Percentiles rank a stretch among this genome's conserved stretches.
These are phyloP conservation scores for Egretta garzetta DNA, from an alignment of 2,113 vertebrate species.

Conservation along the genomic window DNA sequence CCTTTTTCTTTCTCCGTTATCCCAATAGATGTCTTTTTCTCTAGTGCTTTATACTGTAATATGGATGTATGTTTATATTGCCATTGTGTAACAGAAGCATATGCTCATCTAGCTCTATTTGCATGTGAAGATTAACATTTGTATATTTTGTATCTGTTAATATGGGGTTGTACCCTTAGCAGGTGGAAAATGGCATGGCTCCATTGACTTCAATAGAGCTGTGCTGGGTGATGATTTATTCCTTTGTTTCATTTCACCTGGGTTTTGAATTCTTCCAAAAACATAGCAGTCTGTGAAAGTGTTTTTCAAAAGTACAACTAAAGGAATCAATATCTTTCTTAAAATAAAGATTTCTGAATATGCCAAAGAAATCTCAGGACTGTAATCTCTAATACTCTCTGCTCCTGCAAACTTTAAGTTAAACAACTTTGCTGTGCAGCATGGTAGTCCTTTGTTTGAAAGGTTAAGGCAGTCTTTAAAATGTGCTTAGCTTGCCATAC, in stretches of 20 bases:
- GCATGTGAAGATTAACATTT: background rate
- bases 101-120: background rate
- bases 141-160: background rate
- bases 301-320: background rate
- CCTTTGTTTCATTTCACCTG: background rate
- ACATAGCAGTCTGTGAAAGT: accelerated
- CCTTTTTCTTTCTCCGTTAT: background rate
- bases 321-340: background rate
- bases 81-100: background rate
- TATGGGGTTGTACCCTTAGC: background rate
- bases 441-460: background rate
- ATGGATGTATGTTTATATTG: background rate
- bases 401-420: background rate
- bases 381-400: background rate
- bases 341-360: background rate
- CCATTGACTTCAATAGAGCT: background rate
- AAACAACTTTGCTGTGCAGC: background rate
- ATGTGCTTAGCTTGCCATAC: background rate
- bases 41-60: background rate
- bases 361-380: background rate
- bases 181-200: background rate
- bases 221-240: background rate
- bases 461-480: background rate
- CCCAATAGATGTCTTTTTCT: background rate
- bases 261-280: background rate